Conservation (phyloP, 1,140 invertebrate species). For the Drosophila bocqueti region DNA sequence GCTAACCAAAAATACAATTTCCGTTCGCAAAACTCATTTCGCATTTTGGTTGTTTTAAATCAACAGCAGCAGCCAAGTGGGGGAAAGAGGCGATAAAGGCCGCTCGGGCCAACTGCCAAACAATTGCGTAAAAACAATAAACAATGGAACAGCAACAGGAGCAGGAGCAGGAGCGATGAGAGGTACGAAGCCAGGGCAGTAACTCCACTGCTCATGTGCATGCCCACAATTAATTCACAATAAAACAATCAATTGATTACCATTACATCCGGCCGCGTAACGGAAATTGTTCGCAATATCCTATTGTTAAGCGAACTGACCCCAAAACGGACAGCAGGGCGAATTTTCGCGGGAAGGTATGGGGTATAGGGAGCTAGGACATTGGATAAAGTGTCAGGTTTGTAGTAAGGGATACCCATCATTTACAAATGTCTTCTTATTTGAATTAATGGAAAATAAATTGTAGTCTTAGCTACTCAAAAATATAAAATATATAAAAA, state of each 20-base stretch:
- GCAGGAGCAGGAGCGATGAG: conserved; percentile 4
- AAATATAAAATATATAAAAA: too few species aligned
- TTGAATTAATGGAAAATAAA: background rate
- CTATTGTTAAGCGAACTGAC: conserved; percentile 68
- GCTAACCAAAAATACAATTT: conserved; percentile 79
- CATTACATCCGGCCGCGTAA: conserved; percentile 74
- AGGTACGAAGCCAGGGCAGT: conserved; percentile 23
- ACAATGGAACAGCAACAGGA: conserved; percentile 57
- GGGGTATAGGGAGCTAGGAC: background rate
- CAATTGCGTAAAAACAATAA: conserved; percentile 83
- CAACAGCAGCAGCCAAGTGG: conserved; percentile 49
- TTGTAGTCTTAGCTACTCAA: too few species aligned
- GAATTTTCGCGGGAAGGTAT: background rate
- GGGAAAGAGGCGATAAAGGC: conserved; percentile 29
- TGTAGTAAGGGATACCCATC: background rate
- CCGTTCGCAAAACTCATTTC: conserved; percentile 79
- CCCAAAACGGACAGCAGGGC: conserved; percentile 6
- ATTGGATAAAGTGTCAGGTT: background rate
- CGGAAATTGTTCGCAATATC: conserved; percentile 80
- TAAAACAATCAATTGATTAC: conserved; percentile 84
- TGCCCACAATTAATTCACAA: conserved; percentile 82
- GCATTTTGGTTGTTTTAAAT: conserved; percentile 82
- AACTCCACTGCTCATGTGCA: conserved; percentile 63
- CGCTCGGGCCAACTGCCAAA: conserved; percentile 69
- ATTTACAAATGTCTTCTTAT: background rate